Percentiles rank a stretch among this genome's conserved stretches.
Evolutionary conservation across 2,888 invertebrate genomes (phyloP).

Genomic region (Capitulum mitella): DNA sequence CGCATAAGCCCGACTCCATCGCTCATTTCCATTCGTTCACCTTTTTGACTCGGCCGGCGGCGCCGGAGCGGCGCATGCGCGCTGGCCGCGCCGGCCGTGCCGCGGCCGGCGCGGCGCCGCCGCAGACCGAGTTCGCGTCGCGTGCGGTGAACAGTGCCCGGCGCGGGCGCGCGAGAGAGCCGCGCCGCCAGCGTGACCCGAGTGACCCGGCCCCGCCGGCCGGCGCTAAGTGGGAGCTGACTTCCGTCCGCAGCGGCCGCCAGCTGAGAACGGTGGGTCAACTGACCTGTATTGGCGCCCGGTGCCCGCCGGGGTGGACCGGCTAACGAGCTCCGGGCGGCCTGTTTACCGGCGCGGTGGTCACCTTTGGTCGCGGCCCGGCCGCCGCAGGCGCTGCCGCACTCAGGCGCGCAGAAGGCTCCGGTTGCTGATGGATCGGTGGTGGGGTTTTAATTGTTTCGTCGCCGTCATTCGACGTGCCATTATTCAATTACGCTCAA

Average conservation of each 20-base stretch:
- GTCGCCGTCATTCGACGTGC: no score
- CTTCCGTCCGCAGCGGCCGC: not conserved
- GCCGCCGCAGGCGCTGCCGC: not conserved
- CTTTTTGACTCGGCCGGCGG: slow-evolving; percentile 10
- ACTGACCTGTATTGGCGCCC: not conserved
- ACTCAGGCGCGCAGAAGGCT: not conserved
- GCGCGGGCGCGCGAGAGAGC: not conserved
- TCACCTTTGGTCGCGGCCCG: not conserved
- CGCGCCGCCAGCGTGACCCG: not conserved
- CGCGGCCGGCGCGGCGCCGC: not conserved
- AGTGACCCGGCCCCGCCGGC: not conserved
- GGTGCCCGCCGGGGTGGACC: not conserved
- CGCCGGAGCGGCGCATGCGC: not conserved
- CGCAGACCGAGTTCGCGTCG: not conserved
- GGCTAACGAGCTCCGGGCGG: not conserved
- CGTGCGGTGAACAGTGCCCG: not conserved
- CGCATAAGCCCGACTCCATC: not conserved
- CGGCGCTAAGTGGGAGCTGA: not conserved
- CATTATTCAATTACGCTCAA: not conserved
- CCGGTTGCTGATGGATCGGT: no score
- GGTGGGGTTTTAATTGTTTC: no score
- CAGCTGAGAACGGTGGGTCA: not conserved
- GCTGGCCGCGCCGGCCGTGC: not conserved
- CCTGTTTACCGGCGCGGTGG: not conserved
- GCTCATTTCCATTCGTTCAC: not conserved